phyloP scores from a whole-genome alignment of 2,113 vertebrate genomes.

The Burhinus bistriatus region DNA sequence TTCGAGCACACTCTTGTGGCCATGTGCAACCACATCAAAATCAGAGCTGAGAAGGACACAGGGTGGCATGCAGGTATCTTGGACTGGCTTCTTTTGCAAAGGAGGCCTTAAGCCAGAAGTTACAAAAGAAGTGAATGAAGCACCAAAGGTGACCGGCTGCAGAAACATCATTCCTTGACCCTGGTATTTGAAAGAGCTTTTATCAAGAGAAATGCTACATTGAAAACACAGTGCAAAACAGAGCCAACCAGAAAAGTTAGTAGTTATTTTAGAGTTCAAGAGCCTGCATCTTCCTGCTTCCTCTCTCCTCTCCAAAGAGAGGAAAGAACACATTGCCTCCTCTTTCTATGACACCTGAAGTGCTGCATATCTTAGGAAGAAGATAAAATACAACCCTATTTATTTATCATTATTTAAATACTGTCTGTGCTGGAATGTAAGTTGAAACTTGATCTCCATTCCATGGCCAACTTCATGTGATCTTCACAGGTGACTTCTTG shows the following conservation, averaged over 20 bases:
- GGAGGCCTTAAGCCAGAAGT: background rate
- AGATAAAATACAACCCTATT: background rate
- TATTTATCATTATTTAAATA: background rate
- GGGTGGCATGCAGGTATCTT: background rate
- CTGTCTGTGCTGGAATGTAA: background rate
- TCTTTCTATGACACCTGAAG: background rate
- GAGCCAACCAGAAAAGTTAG: background rate
- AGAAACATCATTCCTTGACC: background rate
- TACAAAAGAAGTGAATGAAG: background rate
- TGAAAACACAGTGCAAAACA: background rate
- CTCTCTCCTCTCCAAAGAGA: background rate
- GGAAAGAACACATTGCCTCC: background rate
- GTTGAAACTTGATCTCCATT: background rate
- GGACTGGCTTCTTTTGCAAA: background rate
- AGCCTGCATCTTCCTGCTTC: background rate
- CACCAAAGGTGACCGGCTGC: background rate
- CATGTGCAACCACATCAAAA: background rate
- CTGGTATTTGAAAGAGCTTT: background rate
- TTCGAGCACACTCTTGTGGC: background rate
- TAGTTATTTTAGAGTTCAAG: background rate
- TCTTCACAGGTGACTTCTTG: slow-evolving; percentile 88
- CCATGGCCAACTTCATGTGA: slow-evolving; percentile 78
- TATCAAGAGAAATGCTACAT: background rate
- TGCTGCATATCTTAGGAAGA: background rate
- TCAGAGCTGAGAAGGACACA: background rate